Percentiles rank a stretch among this genome's conserved stretches.
phyloP scores from a whole-genome alignment of 2,888 invertebrate genomes.

The Adineta ricciae region DNA sequence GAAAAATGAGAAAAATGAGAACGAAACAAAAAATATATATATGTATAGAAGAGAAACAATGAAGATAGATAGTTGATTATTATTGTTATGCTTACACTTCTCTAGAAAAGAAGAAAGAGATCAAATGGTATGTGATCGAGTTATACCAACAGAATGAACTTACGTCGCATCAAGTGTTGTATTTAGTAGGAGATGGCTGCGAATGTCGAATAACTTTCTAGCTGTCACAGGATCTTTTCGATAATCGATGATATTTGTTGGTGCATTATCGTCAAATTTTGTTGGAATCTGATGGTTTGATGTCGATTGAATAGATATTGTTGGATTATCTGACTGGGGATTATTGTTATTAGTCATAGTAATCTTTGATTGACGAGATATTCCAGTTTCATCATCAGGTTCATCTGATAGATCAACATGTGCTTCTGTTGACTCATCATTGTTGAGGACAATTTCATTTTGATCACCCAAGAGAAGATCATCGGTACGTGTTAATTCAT shows the following conservation, averaged over 20 bases:
- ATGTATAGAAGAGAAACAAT: not conserved
- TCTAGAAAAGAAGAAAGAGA: not conserved
- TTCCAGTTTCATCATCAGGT: not conserved
- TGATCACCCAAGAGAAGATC: conserved; percentile 19
- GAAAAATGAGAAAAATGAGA: not conserved
- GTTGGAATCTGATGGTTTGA: not conserved
- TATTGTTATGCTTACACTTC: not conserved
- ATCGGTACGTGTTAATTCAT: conserved; percentile 13
- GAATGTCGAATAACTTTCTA: conserved; percentile 4
- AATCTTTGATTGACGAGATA: not conserved
- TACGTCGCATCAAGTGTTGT: conserved; percentile 10
- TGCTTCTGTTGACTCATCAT: not conserved
- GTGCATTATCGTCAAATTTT: not conserved
- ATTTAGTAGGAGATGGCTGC: not conserved
- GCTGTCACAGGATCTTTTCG: not conserved
- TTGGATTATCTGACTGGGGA: not conserved
- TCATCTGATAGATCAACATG: not conserved
- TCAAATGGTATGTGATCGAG: too few relatives aligned
- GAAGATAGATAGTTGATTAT: not conserved
- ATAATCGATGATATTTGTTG: not conserved
- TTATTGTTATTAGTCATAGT: not conserved
- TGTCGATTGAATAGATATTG: not conserved
- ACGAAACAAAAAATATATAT: not conserved
- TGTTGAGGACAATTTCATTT: not conserved
- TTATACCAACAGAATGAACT: not conserved